These are phyloP conservation scores for Dasyornis broadbenti DNA, from an alignment of 2,113 vertebrate genomes.

Conservation along the genomic window DNA sequence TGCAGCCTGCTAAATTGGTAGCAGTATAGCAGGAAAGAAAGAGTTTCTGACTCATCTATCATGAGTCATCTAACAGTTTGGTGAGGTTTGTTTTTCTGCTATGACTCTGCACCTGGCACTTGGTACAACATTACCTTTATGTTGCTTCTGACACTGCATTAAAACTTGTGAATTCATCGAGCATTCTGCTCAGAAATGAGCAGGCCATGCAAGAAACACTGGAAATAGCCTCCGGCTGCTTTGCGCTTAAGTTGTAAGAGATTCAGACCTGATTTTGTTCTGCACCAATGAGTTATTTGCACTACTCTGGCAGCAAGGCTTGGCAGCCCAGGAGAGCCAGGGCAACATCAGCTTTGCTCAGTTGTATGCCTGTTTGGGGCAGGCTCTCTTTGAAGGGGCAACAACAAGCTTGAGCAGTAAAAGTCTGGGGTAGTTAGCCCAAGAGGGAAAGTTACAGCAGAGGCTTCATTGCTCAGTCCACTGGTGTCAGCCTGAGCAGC, in stretches of 20 bases:
- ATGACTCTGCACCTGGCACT: not conserved
- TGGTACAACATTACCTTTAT: not conserved
- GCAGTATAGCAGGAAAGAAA: conserved; percentile 16
- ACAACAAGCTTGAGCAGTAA: not conserved
- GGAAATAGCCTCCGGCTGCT: not conserved
- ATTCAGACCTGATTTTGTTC: not conserved
- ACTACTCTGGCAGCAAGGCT: not conserved
- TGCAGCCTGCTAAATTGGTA: conserved; percentile 40
- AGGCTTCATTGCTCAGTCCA: not conserved
- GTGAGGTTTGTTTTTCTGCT: conserved; percentile 30
- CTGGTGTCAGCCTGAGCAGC: not conserved
- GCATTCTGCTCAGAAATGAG: not conserved
- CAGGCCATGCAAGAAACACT: not conserved
- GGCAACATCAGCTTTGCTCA: not conserved
- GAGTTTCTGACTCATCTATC: conserved; percentile 49
- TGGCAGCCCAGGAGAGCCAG: not conserved
- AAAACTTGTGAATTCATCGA: not conserved
- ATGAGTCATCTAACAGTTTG: conserved; percentile 34
- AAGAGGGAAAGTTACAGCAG: not conserved
- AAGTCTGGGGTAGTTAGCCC: not conserved
- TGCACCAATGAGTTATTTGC: not conserved
- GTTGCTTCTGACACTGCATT: conserved; percentile 19
- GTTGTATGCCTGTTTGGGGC: accelerated
- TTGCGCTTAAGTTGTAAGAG: not conserved
- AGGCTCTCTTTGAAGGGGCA: not conserved